phyloP scores from a whole-genome alignment of 2,797 vertebrate genomes.

The Spinus olivaceus region DNA sequence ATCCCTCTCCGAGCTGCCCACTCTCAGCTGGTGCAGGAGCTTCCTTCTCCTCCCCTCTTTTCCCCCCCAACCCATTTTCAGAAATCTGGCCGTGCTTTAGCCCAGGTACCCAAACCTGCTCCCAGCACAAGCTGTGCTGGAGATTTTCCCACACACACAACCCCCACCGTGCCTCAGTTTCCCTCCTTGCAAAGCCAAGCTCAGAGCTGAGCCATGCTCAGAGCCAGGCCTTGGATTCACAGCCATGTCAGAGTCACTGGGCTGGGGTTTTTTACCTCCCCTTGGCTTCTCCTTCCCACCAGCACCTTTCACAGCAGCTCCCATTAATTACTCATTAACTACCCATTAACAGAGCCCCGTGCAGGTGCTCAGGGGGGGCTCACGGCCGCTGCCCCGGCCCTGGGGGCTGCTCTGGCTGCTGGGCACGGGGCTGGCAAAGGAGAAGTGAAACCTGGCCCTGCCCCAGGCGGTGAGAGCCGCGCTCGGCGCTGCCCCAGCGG shows the following conservation, averaged over 20 bases:
- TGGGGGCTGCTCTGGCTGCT: not conserved
- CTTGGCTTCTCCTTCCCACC: not conserved
- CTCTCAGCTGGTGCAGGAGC: rapidly evolving
- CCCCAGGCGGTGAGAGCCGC: not conserved
- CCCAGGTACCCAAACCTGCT: not conserved
- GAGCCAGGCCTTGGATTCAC: not conserved
- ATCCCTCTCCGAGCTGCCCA: not conserved
- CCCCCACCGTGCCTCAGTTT: not conserved
- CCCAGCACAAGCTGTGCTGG: not conserved
- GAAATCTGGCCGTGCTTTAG: rapidly evolving
- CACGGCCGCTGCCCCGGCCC: not conserved
- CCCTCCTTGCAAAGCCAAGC: not conserved
- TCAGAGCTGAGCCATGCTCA: rapidly evolving
- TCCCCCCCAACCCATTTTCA: not conserved
- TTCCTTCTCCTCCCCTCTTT: not conserved
- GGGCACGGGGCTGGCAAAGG: not conserved
- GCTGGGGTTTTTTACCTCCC: rapidly evolving
- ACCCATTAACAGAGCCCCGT: not conserved
- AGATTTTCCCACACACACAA: rapidly evolving
- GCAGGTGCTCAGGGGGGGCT: not conserved
- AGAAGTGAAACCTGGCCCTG: constrained; percentile 46
- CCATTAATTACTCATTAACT: not conserved
- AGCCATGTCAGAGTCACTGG: not conserved
- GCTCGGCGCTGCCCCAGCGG: constrained; percentile 37
- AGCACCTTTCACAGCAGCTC: not conserved